A percentile compares a stretch with the other conserved stretches of the same genome.
Evolutionary conservation across 2,797 vertebrate genomes (phyloP).

Genomic region (Gambelia wislizenii): DNA sequence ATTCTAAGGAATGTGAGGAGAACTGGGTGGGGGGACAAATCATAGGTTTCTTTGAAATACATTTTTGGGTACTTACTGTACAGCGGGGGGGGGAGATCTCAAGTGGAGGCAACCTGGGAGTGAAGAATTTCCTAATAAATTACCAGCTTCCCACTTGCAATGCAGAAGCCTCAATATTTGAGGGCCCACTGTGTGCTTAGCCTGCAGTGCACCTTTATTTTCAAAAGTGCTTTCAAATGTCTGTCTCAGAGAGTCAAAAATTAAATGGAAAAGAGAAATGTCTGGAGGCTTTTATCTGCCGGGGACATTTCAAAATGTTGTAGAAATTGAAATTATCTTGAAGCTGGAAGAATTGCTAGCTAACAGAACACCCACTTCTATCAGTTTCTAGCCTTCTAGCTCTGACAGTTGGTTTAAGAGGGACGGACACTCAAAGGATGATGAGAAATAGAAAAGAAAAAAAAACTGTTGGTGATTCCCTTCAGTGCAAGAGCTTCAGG

Average conservation of each 20-base stretch:
- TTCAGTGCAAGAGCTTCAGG: background rate
- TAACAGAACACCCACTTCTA: background rate
- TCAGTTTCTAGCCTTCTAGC: background rate
- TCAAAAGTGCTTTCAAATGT: background rate
- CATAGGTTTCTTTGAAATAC: background rate
- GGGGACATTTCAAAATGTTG: background rate
- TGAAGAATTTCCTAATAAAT: background rate
- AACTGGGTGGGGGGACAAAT: fast-evolving
- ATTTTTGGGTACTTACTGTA: background rate
- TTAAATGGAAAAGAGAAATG: background rate
- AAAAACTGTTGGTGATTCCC: background rate
- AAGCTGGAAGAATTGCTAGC: background rate
- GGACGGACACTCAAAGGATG: background rate
- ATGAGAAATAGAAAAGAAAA: background rate
- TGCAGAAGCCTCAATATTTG: background rate
- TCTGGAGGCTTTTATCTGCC: background rate
- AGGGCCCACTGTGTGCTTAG: background rate
- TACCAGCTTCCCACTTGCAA: background rate
- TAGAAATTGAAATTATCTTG: background rate
- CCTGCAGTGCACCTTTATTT: background rate
- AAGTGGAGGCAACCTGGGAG: background rate
- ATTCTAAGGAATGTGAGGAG: background rate
- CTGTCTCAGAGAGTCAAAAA: background rate
- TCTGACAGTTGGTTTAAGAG: background rate
- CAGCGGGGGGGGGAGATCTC: background rate